phyloP scores from a whole-genome alignment of 1,140 invertebrate genomes.

The Solenopsis fugax region DNA sequence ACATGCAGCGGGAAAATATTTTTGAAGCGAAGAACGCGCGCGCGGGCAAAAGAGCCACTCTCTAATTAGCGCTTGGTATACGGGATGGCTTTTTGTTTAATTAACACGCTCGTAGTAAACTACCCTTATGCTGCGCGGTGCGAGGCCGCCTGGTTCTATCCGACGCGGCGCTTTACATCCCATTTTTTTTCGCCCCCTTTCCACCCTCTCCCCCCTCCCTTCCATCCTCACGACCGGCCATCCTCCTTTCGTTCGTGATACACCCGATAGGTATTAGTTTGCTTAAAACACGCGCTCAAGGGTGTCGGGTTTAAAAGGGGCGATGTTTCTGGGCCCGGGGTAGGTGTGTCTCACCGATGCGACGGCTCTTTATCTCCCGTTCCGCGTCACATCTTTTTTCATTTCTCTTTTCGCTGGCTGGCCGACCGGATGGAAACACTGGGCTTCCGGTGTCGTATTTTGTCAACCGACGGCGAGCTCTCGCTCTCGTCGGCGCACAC shows the following conservation, averaged over 20 bases:
- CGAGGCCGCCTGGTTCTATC: constrained; percentile 29
- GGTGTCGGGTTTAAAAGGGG: constrained; percentile 77
- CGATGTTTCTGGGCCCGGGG: background rate
- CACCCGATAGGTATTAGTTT: constrained; percentile 80
- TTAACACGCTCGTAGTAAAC: constrained; percentile 82
- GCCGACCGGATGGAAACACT: constrained; percentile 10
- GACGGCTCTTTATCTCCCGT: constrained; percentile 3
- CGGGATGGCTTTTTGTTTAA: constrained; percentile 83
- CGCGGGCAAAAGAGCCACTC: constrained; percentile 74
- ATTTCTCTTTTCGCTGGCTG: background rate
- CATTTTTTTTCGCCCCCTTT: constrained; percentile 20
- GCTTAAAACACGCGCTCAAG: constrained; percentile 78
- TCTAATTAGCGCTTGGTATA: constrained; percentile 83
- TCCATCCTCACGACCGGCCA: background rate
- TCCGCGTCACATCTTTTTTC: background rate
- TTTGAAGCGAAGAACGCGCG: constrained; percentile 77
- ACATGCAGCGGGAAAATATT: constrained; percentile 73
- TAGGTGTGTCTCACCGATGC: constrained; percentile 25
- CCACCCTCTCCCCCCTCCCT: background rate
- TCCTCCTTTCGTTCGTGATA: constrained; percentile 54
- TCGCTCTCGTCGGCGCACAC: background rate
- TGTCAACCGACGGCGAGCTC: constrained; percentile 33
- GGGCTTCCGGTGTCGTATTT: constrained; percentile 41
- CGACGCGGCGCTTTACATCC: constrained; percentile 48
- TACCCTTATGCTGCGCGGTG: constrained; percentile 58